Percentiles rank a stretch among this genome's conserved stretches.
Conservation (phyloP, 2,888 invertebrate species). For the Ganaspis brasiliensis region DNA sequence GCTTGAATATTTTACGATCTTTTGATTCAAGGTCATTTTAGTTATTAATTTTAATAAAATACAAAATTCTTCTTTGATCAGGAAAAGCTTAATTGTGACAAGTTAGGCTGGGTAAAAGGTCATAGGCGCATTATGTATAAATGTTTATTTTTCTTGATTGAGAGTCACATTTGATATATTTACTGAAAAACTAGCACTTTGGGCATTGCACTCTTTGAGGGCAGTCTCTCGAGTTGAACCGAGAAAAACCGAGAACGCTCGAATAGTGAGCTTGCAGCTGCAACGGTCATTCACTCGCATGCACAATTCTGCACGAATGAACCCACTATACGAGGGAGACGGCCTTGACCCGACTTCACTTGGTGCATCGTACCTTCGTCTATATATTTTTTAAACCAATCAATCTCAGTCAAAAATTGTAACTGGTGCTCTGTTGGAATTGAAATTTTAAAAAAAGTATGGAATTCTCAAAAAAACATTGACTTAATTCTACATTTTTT, state of each 20-base stretch:
- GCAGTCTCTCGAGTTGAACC: slow-evolving; percentile 74
- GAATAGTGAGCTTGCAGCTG: slow-evolving; percentile 68
- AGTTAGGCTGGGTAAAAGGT: slow-evolving; percentile 54
- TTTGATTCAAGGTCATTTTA: too few species aligned
- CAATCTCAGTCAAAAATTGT: too few species aligned
- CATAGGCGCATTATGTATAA: slow-evolving; percentile 59
- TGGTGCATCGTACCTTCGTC: slow-evolving; percentile 75
- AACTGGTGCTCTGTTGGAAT: too few species aligned
- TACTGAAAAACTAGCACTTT: slow-evolving; percentile 57
- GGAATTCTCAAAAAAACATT: too few species aligned
- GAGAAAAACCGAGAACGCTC: slow-evolving; percentile 65
- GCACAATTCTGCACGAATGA: slow-evolving; percentile 75
- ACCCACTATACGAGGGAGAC: slow-evolving; percentile 71
- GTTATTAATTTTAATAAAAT: too few species aligned
- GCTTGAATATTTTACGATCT: too few species aligned
- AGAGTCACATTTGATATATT: neutral
- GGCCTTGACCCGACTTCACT: slow-evolving; percentile 79
- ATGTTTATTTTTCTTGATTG: slow-evolving; percentile 7
- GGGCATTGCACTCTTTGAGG: slow-evolving; percentile 76
- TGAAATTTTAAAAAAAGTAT: too few species aligned
- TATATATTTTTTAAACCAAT: too few species aligned
- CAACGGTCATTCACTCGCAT: slow-evolving; percentile 78
- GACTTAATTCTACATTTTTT: too few species aligned
- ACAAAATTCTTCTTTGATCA: too few species aligned
- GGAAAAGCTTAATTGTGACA: neutral